Evolutionary conservation across 2,113 vertebrate genomes (phyloP), one percentile per base, ranked within the genome.

Genomic region (Bagarius yarrelli): DNA sequence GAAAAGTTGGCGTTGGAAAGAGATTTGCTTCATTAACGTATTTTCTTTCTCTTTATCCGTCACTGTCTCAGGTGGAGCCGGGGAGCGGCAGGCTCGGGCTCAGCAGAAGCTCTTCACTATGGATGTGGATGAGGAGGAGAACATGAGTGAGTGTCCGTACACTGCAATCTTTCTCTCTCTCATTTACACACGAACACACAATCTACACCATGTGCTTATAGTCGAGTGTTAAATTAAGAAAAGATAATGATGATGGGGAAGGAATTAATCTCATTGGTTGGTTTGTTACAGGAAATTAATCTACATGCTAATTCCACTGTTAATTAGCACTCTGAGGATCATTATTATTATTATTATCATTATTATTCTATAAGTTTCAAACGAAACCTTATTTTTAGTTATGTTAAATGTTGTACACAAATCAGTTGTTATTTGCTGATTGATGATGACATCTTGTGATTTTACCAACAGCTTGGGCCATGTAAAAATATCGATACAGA

Each of bases 91-190:
- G 90, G 89, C 92, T 87, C 93, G 92, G 85, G 92, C 83, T 86
- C 94, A 93, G 86, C 93, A 86, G 82, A 94, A 94, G 85, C 84
- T 84, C 69, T 91, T 92, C 88, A 87, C 90, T 87, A 97, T 98
- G 97, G 97, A 98, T 83, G 84, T 93, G 86, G 97, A 98, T 8
- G 96, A 98, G 86, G 97, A 98, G 89, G 97, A 96, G 92, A 98
- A 96, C 86, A 96, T 98, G 96, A 98, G 96, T 99, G 96, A 99
- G 97, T 95, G 11, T 15, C 18, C n/a, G 63, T 64, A 52, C 55
- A 76, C 19, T n/a, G 8, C 40, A 59, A 2, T 8, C 36, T 18
- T 18, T 19, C 56, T 36, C 44, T 19, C 61, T 27, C 53, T 27
- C 57, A 50, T 61, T 76, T 23, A 64, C 47, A 23, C 55, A 5